Evolutionary conservation across 2,113 vertebrate species (phyloP), one percentile per base, ranked within the genome.

Genomic region (Sturnus vulgaris): DNA sequence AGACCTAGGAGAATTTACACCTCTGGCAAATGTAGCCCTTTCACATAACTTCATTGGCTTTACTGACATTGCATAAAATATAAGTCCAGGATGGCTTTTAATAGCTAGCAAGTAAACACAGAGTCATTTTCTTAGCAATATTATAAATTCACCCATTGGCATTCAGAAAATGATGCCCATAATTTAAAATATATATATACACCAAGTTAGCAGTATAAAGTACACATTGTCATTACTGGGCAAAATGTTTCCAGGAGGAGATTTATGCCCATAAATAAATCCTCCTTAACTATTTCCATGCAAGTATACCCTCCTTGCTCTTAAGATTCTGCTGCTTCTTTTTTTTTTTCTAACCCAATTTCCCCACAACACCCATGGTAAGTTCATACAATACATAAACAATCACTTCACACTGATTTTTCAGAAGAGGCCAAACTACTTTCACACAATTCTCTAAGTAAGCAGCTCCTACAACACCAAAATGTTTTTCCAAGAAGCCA

Each of bases 371-470:
- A 76, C 35, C 53, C 46, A 33, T 2, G 2, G 8, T 56, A 59
- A 92, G 57, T 42, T n/a, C n/a, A n/a, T 89, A 88, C 88, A 82
- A 55, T 77, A 78, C 28, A 96, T 9, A 68, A 1, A 94, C 39
- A 93, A 50, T 31, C 47, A 93, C 47, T 90, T 68, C 95, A 95
- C 83, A 69, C 18, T 81, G 80, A 72, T 10, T 87, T 68, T 75
- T 63, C 30, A 96, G 56, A 95, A 95, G 76, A 93, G 44, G 64
- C 35, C 72, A 92, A 75, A 94, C 82, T 71, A 92, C 20, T 92
- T 94, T n/a, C 65, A 93, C 56, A 66, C 30, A 17, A 63, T 93
- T 95, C 86, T 91, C 90, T 88, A 96, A 72, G 83, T 40, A 57
- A 19, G 14, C 9, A 82, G 57, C 59, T 93, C 94, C 93, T 65